Conservation (phyloP, 2,888 invertebrate genomes). For the Drosophila imparisetae region DNA sequence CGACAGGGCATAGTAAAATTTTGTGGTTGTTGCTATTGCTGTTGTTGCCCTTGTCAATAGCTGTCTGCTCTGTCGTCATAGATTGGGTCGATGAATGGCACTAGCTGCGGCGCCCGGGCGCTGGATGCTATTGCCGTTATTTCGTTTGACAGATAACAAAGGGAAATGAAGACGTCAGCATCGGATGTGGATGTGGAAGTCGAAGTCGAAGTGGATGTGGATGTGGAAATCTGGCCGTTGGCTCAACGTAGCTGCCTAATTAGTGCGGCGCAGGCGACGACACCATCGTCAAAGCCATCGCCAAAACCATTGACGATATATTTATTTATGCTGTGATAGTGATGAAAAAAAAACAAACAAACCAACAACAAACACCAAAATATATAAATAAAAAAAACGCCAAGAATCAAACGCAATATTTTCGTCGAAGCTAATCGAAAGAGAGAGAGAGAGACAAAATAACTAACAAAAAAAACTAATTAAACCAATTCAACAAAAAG, state of each 20-base stretch:
- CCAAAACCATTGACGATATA: conserved; percentile 50
- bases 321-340: conserved; percentile 78
- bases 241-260: conserved; percentile 59
- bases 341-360: conserved; percentile 52
- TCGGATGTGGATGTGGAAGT: conserved; percentile 56
- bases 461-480: conserved; percentile 9
- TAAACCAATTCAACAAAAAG: conserved; percentile 65
- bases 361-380: conserved; percentile 34
- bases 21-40: conserved; percentile 35
- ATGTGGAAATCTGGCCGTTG: conserved; percentile 54
- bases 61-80: conserved; percentile 63
- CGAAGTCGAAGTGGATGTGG: conserved; percentile 55
- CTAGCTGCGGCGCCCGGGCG: conserved; percentile 44
- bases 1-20: conserved; percentile 44
- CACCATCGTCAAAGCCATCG: conserved; percentile 55
- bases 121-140: conserved; percentile 57
- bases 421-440: conserved; percentile 44
- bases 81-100: conserved; percentile 69
- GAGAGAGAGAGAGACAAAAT: conserved; percentile 40
- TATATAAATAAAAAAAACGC: conserved; percentile 41
- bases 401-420: conserved; percentile 73
- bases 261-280: conserved; percentile 57
- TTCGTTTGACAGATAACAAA: conserved; percentile 62
- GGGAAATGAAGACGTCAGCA: conserved; percentile 66
- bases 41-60: conserved; percentile 59